Evolutionary conservation across 2,113 vertebrate genomes (phyloP), one percentile per base, ranked within the genome.

Genomic region (Nesospiza acunhae): DNA sequence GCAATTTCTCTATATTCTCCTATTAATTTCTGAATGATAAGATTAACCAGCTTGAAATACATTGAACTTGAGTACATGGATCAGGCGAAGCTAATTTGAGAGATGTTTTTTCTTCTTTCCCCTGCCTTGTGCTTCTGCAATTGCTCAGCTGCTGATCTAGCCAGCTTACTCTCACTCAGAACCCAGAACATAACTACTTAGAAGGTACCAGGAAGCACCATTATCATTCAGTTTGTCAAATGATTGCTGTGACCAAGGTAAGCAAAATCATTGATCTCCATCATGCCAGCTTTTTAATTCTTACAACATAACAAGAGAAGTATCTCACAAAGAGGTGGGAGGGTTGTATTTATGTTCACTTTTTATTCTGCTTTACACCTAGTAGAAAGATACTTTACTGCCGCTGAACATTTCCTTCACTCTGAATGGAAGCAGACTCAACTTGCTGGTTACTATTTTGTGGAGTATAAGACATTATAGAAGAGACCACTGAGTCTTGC

Each of bases 151-250:
- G 39, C 44, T 41, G n/a, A 22, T 62, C 19, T 52, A 47, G n/a
- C 6, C 42, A 23, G 10, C 6, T 42, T 52, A 14, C 5, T 63
- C 26, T 58, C 28, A 17, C 26, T 52, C 26, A 66, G 47, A 87
- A 46, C 8, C 8, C 27, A 22, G 13, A 56, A 11, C 0, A 0
- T 17, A 72, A 28, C 23, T 55, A 4, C 3, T 22, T 42, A 49
- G 21, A 60, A 11, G 14, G n/a, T n/a, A 58, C 18, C 15, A 66
- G 78, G 35, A 47, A 87, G 24, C 20, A 52, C 1, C 16, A 22
- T 60, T n/a, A 39, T 33, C 4, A 27, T n/a, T 67, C 66, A 28
- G 14, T 70, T 55, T 70, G 27, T 41, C 26, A 31, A 20, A 55
- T 46, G 11, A 56, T 47, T 9, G 33, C 19, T 52, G 39, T 10